phyloP scores from a whole-genome alignment of 2,797 vertebrate genomes.

The Merluccius polli region DNA sequence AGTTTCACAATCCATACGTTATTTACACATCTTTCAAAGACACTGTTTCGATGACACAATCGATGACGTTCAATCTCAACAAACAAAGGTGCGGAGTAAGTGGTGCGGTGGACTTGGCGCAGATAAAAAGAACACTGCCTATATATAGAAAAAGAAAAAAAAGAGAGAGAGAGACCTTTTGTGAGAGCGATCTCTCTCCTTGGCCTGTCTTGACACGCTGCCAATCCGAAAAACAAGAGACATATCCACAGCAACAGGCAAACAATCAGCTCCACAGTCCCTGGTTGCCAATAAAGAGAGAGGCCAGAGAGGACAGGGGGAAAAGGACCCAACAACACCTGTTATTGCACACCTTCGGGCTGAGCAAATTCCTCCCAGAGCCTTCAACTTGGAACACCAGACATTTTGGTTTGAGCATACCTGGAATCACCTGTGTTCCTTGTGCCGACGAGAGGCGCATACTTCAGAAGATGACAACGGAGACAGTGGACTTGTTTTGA shows the following conservation, averaged over 20 bases:
- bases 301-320: constrained; percentile 49
- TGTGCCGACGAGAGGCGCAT: background rate
- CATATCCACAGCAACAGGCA: constrained; percentile 61
- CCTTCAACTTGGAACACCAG: constrained; percentile 21
- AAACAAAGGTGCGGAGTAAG: too few species aligned
- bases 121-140: background rate
- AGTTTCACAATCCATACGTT: too few species aligned
- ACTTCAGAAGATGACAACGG: too few species aligned
- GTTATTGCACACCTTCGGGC: constrained; percentile 60
- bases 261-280: constrained; percentile 54
- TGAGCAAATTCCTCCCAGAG: constrained; percentile 50
- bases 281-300: constrained; percentile 48
- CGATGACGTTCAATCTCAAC: too few species aligned
- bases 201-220: constrained; percentile 64
- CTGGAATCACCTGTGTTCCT: constrained; percentile 15
- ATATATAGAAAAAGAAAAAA: constrained; percentile 10
- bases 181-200: constrained; percentile 47
- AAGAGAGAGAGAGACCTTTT: constrained; percentile 26
- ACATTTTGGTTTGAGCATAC: constrained; percentile 37
- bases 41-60: too few species aligned
- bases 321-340: constrained; percentile 62
- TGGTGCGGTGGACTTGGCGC: too few species aligned
- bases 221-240: constrained; percentile 60
- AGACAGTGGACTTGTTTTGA: too few species aligned
- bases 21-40: too few species aligned